phyloP scores from a whole-genome alignment of 2,888 invertebrate genomes.

The Tinea pellionella region DNA sequence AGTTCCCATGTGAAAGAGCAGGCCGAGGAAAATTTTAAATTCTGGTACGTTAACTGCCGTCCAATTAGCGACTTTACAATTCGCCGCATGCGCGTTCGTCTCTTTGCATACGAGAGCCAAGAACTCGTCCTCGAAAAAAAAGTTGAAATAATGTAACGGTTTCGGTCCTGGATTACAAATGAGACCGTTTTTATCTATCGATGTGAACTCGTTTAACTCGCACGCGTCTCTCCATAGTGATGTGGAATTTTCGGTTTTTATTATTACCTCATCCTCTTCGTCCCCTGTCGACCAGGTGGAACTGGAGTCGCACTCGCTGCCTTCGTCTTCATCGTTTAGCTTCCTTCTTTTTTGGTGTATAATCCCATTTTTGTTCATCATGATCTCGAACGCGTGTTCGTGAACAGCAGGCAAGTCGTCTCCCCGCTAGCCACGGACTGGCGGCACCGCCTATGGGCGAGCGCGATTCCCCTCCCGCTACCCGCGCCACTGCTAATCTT shows the following conservation, averaged over 20 bases:
- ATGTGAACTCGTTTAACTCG: neutral
- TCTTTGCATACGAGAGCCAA: neutral
- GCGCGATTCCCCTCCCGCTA: neutral
- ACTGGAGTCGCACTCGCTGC: neutral
- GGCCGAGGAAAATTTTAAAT: constrained; percentile 30
- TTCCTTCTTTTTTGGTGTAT: neutral
- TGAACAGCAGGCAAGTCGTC: neutral
- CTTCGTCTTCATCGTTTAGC: neutral
- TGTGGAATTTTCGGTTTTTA: neutral
- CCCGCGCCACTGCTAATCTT: neutral
- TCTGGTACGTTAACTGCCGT: constrained; percentile 24
- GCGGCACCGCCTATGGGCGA: neutral
- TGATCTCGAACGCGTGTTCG: neutral
- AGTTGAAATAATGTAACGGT: constrained; percentile 8
- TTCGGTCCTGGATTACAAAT: neutral
- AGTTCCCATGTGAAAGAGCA: constrained; percentile 36
- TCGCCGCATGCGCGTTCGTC: neutral
- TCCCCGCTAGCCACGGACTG: neutral
- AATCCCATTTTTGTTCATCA: neutral
- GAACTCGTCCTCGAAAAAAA: constrained; percentile 10
- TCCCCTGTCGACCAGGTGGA: neutral
- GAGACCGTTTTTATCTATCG: neutral
- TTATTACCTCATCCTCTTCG: neutral
- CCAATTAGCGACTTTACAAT: constrained; percentile 24
- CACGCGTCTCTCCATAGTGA: neutral